Evolutionary conservation across 2,113 vertebrate genomes (phyloP).

Genomic region (Catharus minimus): DNA sequence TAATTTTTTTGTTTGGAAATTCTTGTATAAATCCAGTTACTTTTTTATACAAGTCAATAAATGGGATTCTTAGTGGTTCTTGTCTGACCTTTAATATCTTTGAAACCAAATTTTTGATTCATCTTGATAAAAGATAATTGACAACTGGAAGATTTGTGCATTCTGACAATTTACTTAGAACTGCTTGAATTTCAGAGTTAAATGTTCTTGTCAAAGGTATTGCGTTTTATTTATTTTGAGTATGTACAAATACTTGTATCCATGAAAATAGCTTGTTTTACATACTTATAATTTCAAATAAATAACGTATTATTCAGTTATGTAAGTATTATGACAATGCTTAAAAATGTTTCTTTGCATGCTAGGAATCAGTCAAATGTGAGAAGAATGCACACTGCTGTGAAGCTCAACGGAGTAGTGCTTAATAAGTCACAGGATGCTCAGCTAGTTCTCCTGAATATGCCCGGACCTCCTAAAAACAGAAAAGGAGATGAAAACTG

Average conservation of each 20-base stretch:
- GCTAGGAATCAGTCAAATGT: slow-evolving; percentile 94
- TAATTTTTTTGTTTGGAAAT: not conserved
- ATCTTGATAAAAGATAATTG: not conserved
- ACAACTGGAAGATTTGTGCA: not conserved
- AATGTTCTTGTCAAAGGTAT: not conserved
- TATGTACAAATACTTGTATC: not conserved
- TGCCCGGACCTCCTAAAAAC: slow-evolving; percentile 93
- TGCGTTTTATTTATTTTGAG: not conserved
- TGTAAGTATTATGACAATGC: not conserved
- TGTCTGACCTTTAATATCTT: not conserved
- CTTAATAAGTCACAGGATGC: slow-evolving; percentile 90
- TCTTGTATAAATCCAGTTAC: not conserved
- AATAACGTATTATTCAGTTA: not conserved
- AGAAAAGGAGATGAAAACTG: slow-evolving; percentile 94
- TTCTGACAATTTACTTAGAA: not conserved
- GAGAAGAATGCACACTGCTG: slow-evolving; percentile 94
- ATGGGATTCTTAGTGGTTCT: not conserved
- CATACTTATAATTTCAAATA: not conserved
- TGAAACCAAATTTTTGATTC: not conserved
- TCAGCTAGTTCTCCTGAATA: slow-evolving; percentile 93
- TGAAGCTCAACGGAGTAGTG: slow-evolving; percentile 92
- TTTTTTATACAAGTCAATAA: not conserved
- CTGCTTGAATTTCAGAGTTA: not conserved
- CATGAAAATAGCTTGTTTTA: not conserved
- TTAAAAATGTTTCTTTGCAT: not conserved